A percentile compares a stretch with the other conserved stretches of the same genome.
Conservation (phyloP, 2,888 invertebrate genomes). For the Platycheirus albimanus region DNA sequence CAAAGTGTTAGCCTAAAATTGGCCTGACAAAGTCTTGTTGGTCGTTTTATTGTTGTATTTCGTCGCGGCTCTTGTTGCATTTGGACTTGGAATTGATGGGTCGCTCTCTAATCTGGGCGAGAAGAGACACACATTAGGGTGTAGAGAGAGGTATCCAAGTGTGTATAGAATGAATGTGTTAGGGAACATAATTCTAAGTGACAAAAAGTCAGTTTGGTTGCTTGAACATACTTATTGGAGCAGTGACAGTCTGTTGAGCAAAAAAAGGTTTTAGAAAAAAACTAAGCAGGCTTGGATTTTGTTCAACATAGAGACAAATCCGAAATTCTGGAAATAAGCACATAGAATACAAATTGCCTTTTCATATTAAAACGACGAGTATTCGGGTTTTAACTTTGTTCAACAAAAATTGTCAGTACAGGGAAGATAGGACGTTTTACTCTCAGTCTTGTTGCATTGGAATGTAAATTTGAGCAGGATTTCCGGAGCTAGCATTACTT, state of each 20-base stretch:
- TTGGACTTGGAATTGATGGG: conserved; percentile 24
- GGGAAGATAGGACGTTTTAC: too few species aligned
- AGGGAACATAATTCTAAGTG: conserved; percentile 57
- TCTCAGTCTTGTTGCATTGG: too few species aligned
- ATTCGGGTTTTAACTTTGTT: too few species aligned
- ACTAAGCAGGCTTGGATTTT: too few species aligned
- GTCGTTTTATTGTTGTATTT: conserved; percentile 23
- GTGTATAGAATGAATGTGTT: conserved; percentile 46
- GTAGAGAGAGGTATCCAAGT: neutral
- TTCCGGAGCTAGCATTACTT: too few species aligned
- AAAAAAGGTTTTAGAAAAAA: neutral
- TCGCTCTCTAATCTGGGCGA: neutral
- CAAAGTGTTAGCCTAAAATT: conserved; percentile 68
- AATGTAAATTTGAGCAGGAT: too few species aligned
- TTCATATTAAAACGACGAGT: too few species aligned
- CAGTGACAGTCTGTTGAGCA: conserved; percentile 6
- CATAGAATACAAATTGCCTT: too few species aligned
- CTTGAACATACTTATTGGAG: neutral
- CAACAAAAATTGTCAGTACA: too few species aligned
- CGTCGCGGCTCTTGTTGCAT: conserved; percentile 30
- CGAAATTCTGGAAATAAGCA: too few species aligned
- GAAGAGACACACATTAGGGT: conserved; percentile 3
- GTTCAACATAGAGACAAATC: too few species aligned
- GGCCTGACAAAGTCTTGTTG: conserved; percentile 39
- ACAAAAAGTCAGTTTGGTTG: conserved; percentile 49